Conservation (phyloP, 2,113 vertebrate species). For the Okapia johnstoni region DNA sequence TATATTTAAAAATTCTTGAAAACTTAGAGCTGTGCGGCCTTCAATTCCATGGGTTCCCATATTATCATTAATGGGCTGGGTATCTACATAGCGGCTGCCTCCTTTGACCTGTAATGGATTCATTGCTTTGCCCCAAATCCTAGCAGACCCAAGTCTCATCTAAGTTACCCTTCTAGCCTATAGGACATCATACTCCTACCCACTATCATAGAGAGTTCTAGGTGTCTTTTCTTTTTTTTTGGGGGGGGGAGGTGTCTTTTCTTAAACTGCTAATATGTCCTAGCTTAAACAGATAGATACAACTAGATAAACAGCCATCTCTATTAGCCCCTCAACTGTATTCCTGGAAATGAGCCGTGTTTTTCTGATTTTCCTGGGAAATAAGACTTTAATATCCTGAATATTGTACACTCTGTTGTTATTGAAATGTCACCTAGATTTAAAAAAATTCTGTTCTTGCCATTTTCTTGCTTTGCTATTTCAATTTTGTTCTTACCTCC, state of each 20-base stretch:
- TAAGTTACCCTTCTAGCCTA: rapidly evolving
- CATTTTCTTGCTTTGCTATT: not conserved
- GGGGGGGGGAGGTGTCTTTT: not conserved
- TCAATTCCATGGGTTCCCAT: not conserved
- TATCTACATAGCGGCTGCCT: not conserved
- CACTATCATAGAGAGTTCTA: not conserved
- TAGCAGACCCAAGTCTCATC: rapidly evolving
- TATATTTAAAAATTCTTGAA: not conserved
- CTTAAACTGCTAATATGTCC: not conserved
- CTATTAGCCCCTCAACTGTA: not conserved
- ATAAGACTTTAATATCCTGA: not conserved
- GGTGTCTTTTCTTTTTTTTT: not conserved
- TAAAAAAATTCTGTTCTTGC: not conserved
- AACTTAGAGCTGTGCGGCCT: not conserved
- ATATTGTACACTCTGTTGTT: not conserved
- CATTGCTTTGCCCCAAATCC: not conserved
- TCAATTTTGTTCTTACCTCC: not conserved
- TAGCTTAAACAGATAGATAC: not conserved
- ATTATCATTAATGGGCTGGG: too few species aligned
- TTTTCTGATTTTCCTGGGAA: not conserved
- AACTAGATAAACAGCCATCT: not conserved
- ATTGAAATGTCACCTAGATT: not conserved
- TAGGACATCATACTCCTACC: not conserved
- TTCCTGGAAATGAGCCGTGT: not conserved
- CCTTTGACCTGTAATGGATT: not conserved